A percentile compares a stretch with the other conserved stretches of the same genome.
Conservation (phyloP, 2,888 invertebrate species). For the Acleris emargana region DNA sequence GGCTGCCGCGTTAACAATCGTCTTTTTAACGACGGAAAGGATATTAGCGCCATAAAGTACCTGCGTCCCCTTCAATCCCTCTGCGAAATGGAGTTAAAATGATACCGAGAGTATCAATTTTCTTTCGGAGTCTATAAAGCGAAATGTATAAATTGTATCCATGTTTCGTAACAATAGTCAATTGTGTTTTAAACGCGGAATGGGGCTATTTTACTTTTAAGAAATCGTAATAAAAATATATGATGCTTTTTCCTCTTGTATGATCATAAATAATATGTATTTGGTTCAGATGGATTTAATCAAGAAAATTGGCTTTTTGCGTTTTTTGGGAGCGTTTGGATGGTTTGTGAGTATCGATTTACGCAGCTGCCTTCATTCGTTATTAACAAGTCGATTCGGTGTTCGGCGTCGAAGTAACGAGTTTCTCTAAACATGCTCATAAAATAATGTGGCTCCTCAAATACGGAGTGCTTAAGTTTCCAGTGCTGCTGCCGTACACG, state of each 20-base stretch:
- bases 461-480: slow-evolving; percentile 17
- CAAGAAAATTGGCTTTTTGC: slow-evolving; percentile 2
- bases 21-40: slow-evolving; percentile 46
- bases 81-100: slow-evolving; percentile 33
- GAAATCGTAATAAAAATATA: background rate
- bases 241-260: background rate
- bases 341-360: slow-evolving; percentile 17
- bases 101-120: slow-evolving; percentile 31
- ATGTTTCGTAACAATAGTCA: slow-evolving; percentile 6
- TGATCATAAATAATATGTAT: background rate
- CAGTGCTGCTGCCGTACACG: slow-evolving; percentile 12
- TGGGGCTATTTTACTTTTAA: slow-evolving; percentile 4
- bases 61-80: slow-evolving; percentile 24
- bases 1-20: slow-evolving; percentile 45
- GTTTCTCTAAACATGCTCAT: slow-evolving; percentile 33
- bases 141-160: slow-evolving; percentile 8
- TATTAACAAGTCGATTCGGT: slow-evolving; percentile 33
- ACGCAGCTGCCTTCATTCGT: slow-evolving; percentile 31
- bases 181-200: slow-evolving; percentile 5
- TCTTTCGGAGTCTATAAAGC: slow-evolving; percentile 20
- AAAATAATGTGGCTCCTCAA: slow-evolving; percentile 31
- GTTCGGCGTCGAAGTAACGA: slow-evolving; percentile 34
- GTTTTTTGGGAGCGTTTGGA: slow-evolving; percentile 1
- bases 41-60: slow-evolving; percentile 47
- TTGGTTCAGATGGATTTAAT: background rate